Evolutionary conservation across 1,140 invertebrate genomes (phyloP).

Genomic region (Macrocentrus cingulum): DNA sequence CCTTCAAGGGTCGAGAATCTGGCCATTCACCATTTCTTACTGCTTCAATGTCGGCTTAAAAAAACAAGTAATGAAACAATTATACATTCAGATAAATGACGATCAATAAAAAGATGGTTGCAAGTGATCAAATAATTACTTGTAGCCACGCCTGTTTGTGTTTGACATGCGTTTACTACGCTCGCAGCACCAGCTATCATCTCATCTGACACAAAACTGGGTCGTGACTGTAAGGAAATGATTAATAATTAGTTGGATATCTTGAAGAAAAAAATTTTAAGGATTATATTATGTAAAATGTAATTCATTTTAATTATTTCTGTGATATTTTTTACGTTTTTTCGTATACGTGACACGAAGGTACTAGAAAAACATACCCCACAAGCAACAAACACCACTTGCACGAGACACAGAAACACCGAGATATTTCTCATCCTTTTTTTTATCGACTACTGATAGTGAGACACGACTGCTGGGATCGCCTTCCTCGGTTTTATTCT

Average conservation of each 20-base stretch:
- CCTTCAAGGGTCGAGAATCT: conserved; percentile 43
- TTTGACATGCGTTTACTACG: conserved; percentile 52
- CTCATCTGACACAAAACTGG: conserved; percentile 50
- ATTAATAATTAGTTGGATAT: neutral
- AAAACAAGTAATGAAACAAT: conserved; percentile 12
- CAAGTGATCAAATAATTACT: conserved; percentile 34
- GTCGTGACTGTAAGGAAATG: conserved; percentile 38
- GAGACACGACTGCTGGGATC: neutral
- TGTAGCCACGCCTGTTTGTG: conserved; percentile 46
- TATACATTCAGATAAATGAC: neutral
- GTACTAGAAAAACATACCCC: conserved; percentile 25
- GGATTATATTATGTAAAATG: neutral
- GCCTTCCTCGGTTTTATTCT: conserved; percentile 7
- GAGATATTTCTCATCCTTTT: conserved; percentile 24
- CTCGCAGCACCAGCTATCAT: conserved; percentile 47
- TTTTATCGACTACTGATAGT: neutral
- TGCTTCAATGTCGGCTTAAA: conserved; percentile 47
- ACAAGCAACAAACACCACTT: conserved; percentile 19
- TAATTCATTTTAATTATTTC: neutral
- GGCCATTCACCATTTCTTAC: conserved; percentile 48
- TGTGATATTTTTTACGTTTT: neutral
- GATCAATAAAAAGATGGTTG: neutral
- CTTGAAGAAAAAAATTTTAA: neutral
- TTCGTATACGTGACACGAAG: neutral
- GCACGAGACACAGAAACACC: conserved; percentile 24